Conservation (phyloP, 2,797 vertebrate genomes). For the Sebastes miniatus region DNA sequence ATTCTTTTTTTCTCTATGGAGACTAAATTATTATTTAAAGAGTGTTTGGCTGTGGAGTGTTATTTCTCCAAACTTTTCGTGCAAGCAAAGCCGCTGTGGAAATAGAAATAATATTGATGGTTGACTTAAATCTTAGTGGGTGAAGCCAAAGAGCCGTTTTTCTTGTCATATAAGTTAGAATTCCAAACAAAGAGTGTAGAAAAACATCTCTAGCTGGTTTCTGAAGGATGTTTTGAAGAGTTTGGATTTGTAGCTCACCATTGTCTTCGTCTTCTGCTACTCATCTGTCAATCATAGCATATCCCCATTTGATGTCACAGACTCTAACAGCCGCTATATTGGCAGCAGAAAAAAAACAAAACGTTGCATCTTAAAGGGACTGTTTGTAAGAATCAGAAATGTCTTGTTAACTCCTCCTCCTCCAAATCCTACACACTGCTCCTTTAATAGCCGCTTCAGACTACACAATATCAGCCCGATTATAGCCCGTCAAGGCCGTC, state of each 20-base stretch:
- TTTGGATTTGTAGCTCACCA: not conserved
- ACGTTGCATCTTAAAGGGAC: too few relatives aligned
- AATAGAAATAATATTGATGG: not conserved
- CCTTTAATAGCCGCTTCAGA: too few relatives aligned
- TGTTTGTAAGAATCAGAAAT: too few relatives aligned
- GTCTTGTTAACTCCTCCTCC: too few relatives aligned
- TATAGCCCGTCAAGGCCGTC: too few relatives aligned
- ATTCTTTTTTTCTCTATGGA: not conserved
- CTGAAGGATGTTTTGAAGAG: not conserved
- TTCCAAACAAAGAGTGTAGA: not conserved
- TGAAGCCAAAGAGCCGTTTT: not conserved
- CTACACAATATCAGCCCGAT: too few relatives aligned
- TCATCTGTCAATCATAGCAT: not conserved
- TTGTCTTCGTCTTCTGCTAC: not conserved
- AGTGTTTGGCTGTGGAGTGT: not conserved
- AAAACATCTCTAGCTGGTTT: not conserved
- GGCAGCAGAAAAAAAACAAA: too few relatives aligned
- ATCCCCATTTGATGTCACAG: not conserved
- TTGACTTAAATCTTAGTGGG: not conserved
- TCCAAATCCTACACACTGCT: too few relatives aligned
- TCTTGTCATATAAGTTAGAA: not conserved
- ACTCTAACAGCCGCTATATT: not conserved
- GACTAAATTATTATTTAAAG: not conserved
- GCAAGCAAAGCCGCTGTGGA: not conserved
- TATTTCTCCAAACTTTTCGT: not conserved